Evolutionary conservation across 2,797 vertebrate genomes (phyloP), one percentile per base, ranked within the genome.

Genomic region (Hippopotamyrus pictus): DNA sequence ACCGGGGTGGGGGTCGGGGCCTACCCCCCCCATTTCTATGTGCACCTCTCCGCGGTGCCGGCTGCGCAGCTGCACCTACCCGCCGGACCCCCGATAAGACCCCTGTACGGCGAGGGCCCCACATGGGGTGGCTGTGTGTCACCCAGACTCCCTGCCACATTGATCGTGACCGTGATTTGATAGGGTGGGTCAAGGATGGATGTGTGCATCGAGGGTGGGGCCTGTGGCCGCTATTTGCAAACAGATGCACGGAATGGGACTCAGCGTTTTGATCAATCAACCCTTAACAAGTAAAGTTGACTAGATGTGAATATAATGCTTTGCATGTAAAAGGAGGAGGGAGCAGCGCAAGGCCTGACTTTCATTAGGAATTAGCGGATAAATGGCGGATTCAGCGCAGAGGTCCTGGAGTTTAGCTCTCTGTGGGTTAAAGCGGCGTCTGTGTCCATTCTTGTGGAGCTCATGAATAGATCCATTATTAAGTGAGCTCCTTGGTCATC

Each of bases 241-340:
- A 97, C 96, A 97, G 96, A 97, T 97, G 96, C 93, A 37, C 73
- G 51, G 90, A 89, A 89, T 88, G 79, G 73, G 88, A 59, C 92
- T 12, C 88, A 54, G 91, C 83, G 91, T 93, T 96, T 96, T 96
- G 95, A 96, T 96, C 96, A 95, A 94, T 96, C 96, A 96, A 94
- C 95, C 95, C 92, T 96, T 94, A 96, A 96, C 95, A 96, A 97
- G 95, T 97, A 95, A 95, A 96, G 95, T 96, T 96, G 96, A 96
- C 96, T 94, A 57, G 94, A 95, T 93, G 92, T 93, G 93, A 96
- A 95, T 96, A 95, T 96, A 92, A 90, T 90, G 89, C 92, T 96
- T 96, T 95, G 94, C 95, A 96, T 96, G 93, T 93, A 94, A 96
- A 96, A 94, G 92, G 93, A 17, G 14, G 37, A 86, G 87, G 76